Base-by-base conservation (phyloP, 2,888 invertebrate genomes). In the Tetragonula carbonaria region DNA sequence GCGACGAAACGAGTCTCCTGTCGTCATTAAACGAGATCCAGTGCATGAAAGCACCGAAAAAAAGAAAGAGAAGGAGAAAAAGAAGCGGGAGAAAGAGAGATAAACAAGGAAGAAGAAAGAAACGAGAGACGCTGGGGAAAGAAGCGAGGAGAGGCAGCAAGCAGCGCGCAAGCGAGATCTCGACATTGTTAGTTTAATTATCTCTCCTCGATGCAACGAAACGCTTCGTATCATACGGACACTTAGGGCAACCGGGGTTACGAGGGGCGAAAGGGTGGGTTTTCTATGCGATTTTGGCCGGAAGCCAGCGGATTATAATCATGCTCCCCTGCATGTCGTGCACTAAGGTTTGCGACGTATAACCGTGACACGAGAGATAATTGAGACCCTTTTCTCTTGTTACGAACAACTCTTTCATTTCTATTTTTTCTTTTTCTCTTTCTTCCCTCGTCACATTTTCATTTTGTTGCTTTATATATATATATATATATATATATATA, bases 151-250 rank as follows among this genome's bases (percentile, higher is more conserved):
- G 70, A 66, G 51, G 21, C 33, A 38, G 18, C 16, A 6, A 67
- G 23, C 50, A 38, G 50, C 51, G 51, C 11, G 51, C 66, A 51
- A 70, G 77, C 13, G 71, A 53, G 70, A 81, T 78, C 78, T 74
- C 75, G 85, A 87, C 87, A 87, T 90, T 91, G 91, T 92, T 91
- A 90, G 89, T 92, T 90, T 90, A 92, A 91, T 92, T 90, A 91
- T 90, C 87, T 91, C 82, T 85, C 82, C 82, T 82, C 82, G 86
- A 86, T 84, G 84, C 75, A 74, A 80, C 67, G 80, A 77, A 80
- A 79, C 72, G 77, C 68, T 71, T 81, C 74, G 83, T 84, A 78
- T 84, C 72, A 59, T 53, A 67, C 66, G 73, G 63, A 78, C 53
- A 79, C 74, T 73, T 68, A 14, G 68, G 55, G 50, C 50, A 53